A percentile compares a stretch with the other conserved stretches of the same genome.
phyloP scores from a whole-genome alignment of 1,140 invertebrate species.

The Sitodiplosis mosellana region DNA sequence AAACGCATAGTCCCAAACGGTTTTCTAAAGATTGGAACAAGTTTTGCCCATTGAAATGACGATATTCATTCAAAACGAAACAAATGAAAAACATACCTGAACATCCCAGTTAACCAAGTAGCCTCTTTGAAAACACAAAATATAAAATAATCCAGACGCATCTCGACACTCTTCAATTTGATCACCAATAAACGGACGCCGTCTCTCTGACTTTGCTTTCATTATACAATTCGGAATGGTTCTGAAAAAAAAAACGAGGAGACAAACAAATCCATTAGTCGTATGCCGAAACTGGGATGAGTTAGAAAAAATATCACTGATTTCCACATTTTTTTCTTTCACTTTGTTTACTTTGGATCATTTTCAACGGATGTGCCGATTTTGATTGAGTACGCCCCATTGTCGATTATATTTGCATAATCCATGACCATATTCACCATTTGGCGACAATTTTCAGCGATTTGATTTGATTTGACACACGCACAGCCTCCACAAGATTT shows the following conservation, averaged over 20 bases:
- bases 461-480: not conserved
- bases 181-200: constrained; percentile 82
- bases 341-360: constrained; percentile 39
- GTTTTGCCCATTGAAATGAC: too few species aligned
- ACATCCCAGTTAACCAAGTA: constrained; percentile 92
- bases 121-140: constrained; percentile 88
- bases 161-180: constrained; percentile 93
- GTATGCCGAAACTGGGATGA: constrained; percentile 3
- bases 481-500: not conserved
- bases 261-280: not conserved
- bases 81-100: constrained; percentile 26
- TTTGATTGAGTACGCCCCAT: constrained; percentile 73
- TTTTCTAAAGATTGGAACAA: constrained; percentile 46
- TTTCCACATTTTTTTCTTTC: constrained; percentile 2
- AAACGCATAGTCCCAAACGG: constrained; percentile 91
- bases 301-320: not conserved
- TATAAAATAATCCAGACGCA: constrained; percentile 83
- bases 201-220: constrained; percentile 91
- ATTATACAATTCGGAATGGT: constrained; percentile 90
- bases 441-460: too few species aligned
- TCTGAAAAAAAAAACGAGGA: constrained; percentile 25
- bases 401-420: constrained; percentile 50
- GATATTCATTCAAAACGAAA: too few species aligned
- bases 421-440: not conserved
- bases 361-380: constrained; percentile 49